Conservation (phyloP, 2,113 vertebrate genomes). For the Calyptommatus sinebrachiatus region DNA sequence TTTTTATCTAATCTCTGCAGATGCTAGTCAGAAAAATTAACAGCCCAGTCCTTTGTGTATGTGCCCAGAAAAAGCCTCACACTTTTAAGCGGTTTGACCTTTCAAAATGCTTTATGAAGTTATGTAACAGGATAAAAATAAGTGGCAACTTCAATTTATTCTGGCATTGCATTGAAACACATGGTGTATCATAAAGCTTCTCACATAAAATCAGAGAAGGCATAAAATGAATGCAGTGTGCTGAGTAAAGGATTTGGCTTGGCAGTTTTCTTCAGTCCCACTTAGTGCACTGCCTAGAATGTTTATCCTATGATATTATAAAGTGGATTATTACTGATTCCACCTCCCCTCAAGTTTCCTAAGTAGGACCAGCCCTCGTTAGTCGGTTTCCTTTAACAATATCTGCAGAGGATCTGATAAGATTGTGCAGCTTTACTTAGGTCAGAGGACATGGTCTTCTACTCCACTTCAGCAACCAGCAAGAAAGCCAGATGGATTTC, state of each 20-base stretch:
- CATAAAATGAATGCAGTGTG: conserved; percentile 25
- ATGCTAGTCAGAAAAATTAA: background rate
- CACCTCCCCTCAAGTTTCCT: conserved; percentile 65
- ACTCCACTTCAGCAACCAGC: conserved; percentile 62
- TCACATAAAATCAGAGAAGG: background rate
- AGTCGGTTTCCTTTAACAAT: conserved; percentile 72
- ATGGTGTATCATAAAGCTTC: background rate
- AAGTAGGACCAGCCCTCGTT: conserved; percentile 54
- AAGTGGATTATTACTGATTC: conserved; percentile 68
- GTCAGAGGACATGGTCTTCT: conserved; percentile 75
- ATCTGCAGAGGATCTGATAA: conserved; percentile 82
- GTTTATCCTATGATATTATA: conserved; percentile 61
- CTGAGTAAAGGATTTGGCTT: conserved; percentile 38
- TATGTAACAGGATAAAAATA: conserved; percentile 40
- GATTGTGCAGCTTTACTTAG: conserved; percentile 63
- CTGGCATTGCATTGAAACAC: conserved; percentile 5
- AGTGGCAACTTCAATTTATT: conserved; percentile 27
- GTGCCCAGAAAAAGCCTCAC: background rate
- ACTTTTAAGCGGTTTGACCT: conserved; percentile 20
- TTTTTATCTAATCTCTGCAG: background rate
- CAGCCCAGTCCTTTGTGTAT: background rate
- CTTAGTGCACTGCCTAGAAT: conserved; percentile 52
- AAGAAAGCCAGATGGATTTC: conserved; percentile 68
- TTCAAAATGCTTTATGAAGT: conserved; percentile 27
- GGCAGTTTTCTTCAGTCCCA: conserved; percentile 49